Percentiles rank a stretch among this genome's conserved stretches.
Conservation (phyloP, 92 coral and sea anemone species). For the Zoanthus sociatus region DNA sequence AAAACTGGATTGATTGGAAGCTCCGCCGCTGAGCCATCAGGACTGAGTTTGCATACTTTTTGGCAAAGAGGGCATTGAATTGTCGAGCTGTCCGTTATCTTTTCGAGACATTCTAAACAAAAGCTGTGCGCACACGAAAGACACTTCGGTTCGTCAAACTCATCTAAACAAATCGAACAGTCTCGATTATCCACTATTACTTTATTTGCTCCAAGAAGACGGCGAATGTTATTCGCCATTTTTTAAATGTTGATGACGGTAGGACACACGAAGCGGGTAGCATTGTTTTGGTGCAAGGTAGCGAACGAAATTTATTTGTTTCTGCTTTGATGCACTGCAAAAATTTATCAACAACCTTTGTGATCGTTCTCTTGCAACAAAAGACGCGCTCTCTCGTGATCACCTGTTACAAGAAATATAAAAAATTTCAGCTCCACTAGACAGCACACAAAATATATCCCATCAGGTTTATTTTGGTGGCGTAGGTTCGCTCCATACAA, state of each 20-base stretch:
- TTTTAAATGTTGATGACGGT: constrained; percentile 16
- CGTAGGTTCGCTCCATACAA: no score
- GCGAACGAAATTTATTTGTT: constrained; percentile 14
- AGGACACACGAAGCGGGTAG: constrained; percentile 46
- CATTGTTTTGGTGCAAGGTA: constrained; percentile 16
- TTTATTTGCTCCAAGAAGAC: constrained; percentile 44
- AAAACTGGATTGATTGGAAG: constrained; percentile 36
- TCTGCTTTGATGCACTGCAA: constrained; percentile 35
- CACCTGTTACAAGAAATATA: constrained; percentile 18
- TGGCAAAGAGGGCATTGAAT: constrained; percentile 43
- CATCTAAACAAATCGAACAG: constrained; percentile 42
- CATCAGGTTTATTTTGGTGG: no score
- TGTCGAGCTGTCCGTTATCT: constrained; percentile 10
- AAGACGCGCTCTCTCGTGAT: constrained; percentile 39
- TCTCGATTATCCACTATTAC: constrained; percentile 24
- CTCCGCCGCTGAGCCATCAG: constrained; percentile 14
- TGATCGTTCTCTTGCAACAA: constrained; percentile 39
- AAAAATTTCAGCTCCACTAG: background rate
- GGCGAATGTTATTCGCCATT: constrained; percentile 47
- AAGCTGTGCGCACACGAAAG: constrained; percentile 47
- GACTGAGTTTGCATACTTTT: constrained; percentile 30
- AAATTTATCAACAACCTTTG: constrained; percentile 23
- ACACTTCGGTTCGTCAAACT: constrained; percentile 43
- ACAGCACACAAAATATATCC: no score
- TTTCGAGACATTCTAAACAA: constrained; percentile 44